phyloP scores from a whole-genome alignment of 2,113 vertebrate genomes.

The Microtus montanus region DNA sequence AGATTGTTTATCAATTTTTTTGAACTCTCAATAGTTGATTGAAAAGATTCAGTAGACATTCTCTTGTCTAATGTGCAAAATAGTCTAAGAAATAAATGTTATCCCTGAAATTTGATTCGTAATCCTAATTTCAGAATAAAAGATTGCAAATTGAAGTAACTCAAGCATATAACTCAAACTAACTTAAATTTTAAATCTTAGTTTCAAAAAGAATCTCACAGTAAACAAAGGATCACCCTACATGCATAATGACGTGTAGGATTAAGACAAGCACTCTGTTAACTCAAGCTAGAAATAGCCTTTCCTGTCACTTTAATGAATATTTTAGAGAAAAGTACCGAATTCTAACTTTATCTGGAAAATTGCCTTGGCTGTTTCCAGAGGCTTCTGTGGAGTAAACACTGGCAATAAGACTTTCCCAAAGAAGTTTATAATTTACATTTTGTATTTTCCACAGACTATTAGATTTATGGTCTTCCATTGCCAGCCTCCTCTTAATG shows the following conservation, averaged over 20 bases:
- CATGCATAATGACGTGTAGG: conserved; percentile 66
- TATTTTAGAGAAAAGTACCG: conserved; percentile 61
- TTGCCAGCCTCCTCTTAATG: conserved; percentile 49
- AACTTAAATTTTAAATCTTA: conserved; percentile 71
- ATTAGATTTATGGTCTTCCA: conserved; percentile 54
- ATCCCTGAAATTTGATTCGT: conserved; percentile 61
- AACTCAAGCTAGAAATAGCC: conserved; percentile 68
- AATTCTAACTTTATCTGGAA: conserved; percentile 64
- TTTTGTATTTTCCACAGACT: conserved; percentile 50
- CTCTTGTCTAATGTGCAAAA: conserved; percentile 3
- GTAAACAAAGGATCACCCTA: conserved; percentile 69
- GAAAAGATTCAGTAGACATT: conserved; percentile 1
- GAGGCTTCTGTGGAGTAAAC: conserved; percentile 43
- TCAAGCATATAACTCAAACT: conserved; percentile 71
- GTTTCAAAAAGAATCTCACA: conserved; percentile 57
- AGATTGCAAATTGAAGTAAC: conserved; percentile 68
- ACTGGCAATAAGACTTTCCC: conserved; percentile 39
- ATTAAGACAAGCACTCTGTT: conserved; percentile 66
- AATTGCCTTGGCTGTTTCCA: conserved; percentile 40
- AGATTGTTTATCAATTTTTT: conserved; percentile 23
- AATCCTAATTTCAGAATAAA: conserved; percentile 58
- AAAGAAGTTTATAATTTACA: conserved; percentile 62
- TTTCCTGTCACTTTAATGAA: conserved; percentile 71
- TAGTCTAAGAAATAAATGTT: conserved; percentile 36
- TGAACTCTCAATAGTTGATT: conserved; percentile 19